Evolutionary conservation across 2,113 vertebrate species (phyloP).

Genomic region (Trogon surrucura): DNA sequence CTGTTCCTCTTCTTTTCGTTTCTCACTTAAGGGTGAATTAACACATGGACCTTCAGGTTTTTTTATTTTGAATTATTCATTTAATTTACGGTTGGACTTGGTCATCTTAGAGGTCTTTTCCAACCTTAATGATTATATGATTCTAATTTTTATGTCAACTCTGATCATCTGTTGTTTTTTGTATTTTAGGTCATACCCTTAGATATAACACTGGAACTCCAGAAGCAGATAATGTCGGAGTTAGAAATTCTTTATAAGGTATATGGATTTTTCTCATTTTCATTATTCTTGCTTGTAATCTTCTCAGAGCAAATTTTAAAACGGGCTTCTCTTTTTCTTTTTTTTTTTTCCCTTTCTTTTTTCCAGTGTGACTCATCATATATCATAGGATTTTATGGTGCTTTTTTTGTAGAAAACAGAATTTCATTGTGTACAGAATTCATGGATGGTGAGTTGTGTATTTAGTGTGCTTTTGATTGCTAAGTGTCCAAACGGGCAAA

Average conservation of each 20-base stretch:
- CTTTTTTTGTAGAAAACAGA: constrained; percentile 98
- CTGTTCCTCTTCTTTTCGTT: neutral
- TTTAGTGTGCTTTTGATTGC: neutral
- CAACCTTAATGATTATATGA: too few relatives aligned
- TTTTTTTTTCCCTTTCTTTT: constrained; percentile 50
- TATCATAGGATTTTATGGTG: constrained; percentile 99
- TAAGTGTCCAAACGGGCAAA: neutral
- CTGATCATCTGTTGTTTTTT: neutral
- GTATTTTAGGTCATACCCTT: constrained; percentile 90
- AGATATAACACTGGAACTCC: constrained; percentile 96
- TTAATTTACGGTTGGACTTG: too few relatives aligned
- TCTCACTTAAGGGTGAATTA: neutral
- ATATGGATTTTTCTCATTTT: neutral
- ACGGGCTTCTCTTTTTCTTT: neutral
- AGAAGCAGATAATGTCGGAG: constrained; percentile 99
- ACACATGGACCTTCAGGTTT: accelerated
- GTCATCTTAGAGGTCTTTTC: too few relatives aligned
- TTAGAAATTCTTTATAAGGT: constrained; percentile 99
- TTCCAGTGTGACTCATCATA: constrained; percentile 97
- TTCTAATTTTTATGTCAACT: neutral
- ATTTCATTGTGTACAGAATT: constrained; percentile 99
- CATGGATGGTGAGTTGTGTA: constrained; percentile 93
- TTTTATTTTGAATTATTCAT: neutral
- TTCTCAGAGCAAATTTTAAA: neutral
- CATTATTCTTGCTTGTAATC: neutral